Evolutionary conservation across 2,888 invertebrate genomes (phyloP).

Genomic region (Ophonus ardosiacus): DNA sequence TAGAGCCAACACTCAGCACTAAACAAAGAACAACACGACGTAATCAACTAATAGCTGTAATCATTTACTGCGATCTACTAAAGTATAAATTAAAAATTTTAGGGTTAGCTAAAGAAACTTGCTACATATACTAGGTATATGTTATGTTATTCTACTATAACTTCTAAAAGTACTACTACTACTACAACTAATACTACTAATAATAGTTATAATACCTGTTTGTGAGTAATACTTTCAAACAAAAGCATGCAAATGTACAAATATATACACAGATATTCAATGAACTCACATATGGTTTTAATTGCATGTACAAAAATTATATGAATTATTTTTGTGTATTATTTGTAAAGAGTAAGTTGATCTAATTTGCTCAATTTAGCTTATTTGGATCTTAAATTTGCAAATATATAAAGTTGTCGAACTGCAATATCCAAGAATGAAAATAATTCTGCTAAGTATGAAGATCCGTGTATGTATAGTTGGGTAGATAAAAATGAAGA

Average conservation of each 20-base stretch:
- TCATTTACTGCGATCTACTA: not conserved
- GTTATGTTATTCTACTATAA: slow-evolving; percentile 19
- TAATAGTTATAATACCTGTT: not conserved
- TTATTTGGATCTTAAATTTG: no score
- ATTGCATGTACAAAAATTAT: no score
- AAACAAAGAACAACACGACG: slow-evolving; percentile 4
- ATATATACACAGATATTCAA: slow-evolving; percentile 28
- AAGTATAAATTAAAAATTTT: not conserved
- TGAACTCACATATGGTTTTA: not conserved
- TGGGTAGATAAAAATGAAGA: not conserved
- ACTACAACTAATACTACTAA: not conserved
- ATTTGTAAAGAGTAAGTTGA: no score
- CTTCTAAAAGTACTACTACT: not conserved
- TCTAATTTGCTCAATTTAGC: no score
- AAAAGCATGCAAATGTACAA: slow-evolving; percentile 18
- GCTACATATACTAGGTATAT: not conserved
- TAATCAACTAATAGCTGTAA: not conserved
- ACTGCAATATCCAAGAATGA: no score
- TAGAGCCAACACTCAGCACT: not conserved
- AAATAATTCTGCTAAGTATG: not conserved
- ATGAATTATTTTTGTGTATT: no score
- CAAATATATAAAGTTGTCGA: no score
- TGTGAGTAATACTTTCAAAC: not conserved
- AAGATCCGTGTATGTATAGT: not conserved
- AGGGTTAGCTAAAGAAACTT: not conserved